Base-by-base conservation (phyloP, 2,888 invertebrate species). In the Microctonus brassicae region DNA sequence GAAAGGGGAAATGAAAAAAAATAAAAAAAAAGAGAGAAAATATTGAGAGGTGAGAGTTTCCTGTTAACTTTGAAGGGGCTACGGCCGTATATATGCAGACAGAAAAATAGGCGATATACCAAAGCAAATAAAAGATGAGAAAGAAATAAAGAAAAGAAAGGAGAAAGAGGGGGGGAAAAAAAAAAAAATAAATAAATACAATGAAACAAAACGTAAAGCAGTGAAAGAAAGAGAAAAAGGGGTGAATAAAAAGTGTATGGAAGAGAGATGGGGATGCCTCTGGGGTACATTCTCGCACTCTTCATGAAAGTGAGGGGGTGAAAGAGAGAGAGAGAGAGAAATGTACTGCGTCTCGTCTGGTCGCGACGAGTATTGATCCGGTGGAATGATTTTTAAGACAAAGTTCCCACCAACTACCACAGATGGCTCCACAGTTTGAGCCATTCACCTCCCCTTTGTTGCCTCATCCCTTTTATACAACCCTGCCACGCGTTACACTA, bases 311-410 rank as follows among this genome's bases (percentile, higher is more conserved):
- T n/a, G n/a, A n/a, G n/a, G n/a, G n/a, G n/a, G n/a, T n/a, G n/a
- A n/a, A n/a, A n/a, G n/a, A n/a, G n/a, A n/a, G n/a, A n/a, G n/a
- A n/a, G n/a, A n/a, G n/a, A n/a, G n/a, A n/a, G n/a, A n/a, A n/a
- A n/a, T n/a, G n/a, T n/a, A n/a, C n/a, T 79, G 75, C 77, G 61
- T 67, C 47, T 47, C 67, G 62, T 78, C 78, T 76, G 80, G 77
- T 75, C 80, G 75, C 68, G 71, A 74, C 70, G 78, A 79, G 84
- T 84, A 84, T 84, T 84, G 84, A 84, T 84, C 83, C 77, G 63
- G 77, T 76, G 78, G 76, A 80, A 81, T 83, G 83, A 84, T 84
- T 83, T 83, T 84, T 82, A 82, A 84, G 83, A 83, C 80, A 76
- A 80, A 81, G 75, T 84, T 84, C 80, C 76, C 78, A 72, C 71